Evolutionary conservation across 2,797 vertebrate species (phyloP).

Genomic region (Limosa lapponica): DNA sequence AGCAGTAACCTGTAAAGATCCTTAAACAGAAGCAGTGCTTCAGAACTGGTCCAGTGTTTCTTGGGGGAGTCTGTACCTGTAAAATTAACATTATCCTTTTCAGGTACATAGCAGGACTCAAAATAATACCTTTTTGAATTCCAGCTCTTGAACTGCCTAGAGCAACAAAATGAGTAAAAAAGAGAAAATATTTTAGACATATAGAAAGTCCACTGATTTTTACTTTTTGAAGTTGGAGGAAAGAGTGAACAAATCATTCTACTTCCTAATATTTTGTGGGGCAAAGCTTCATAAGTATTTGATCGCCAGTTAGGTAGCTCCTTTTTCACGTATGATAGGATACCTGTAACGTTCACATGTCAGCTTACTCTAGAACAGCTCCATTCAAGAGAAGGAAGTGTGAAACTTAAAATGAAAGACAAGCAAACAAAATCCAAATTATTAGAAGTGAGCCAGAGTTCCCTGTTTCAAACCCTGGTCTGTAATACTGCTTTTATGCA

Average conservation of each 20-base stretch:
- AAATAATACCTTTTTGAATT: constrained; percentile 69
- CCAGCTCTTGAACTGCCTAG: constrained; percentile 67
- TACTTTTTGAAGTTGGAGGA: constrained; percentile 1
- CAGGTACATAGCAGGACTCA: constrained; percentile 64
- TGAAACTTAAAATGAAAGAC: constrained; percentile 20
- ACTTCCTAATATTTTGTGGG: background rate
- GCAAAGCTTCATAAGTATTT: background rate
- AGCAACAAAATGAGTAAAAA: background rate
- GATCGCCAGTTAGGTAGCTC: background rate
- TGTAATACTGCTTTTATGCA: constrained; percentile 33
- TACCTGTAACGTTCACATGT: background rate
- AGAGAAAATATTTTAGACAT: background rate
- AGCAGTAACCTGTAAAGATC: background rate
- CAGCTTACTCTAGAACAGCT: constrained; percentile 23
- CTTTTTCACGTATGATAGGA: background rate
- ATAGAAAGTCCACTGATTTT: background rate
- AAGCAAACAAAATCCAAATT: constrained; percentile 11
- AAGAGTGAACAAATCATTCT: background rate
- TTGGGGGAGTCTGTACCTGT: constrained; percentile 70
- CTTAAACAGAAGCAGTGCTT: constrained; percentile 62
- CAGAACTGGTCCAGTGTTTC: constrained; percentile 72
- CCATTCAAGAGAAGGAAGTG: background rate
- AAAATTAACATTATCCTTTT: constrained; percentile 39
- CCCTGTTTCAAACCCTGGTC: constrained; percentile 59
- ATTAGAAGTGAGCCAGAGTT: constrained; percentile 56